These are phyloP conservation scores for Zaprionus lachaisei DNA, from an alignment of 1,140 invertebrate genomes.

Conservation along the genomic window DNA sequence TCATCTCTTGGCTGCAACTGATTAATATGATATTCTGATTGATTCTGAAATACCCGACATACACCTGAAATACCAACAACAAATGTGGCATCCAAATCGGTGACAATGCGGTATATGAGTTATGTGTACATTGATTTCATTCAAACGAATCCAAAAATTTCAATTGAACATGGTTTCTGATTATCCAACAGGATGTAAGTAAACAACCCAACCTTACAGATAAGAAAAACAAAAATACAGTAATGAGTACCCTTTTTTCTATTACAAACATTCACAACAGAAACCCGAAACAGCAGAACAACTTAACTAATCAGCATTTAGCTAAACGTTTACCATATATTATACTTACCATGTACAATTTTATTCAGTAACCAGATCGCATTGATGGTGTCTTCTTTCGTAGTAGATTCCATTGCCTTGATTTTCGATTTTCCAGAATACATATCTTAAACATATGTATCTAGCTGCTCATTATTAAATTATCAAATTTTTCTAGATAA, in stretches of 20 bases:
- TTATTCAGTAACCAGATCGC: conserved; percentile 51
- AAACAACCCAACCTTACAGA: conserved; percentile 52
- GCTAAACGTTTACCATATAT: conserved; percentile 39
- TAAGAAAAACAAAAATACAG: conserved; percentile 1
- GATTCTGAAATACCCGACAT: conserved; percentile 9
- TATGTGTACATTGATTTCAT: conserved; percentile 62
- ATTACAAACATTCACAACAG: conserved; percentile 9
- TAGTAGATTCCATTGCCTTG: conserved; percentile 48
- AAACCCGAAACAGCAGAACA: conserved; percentile 6
- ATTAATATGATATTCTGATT: conserved; percentile 4
- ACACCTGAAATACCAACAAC: conserved; percentile 30
- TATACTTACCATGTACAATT: conserved; percentile 23
- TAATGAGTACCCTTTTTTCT: conserved; percentile 7
- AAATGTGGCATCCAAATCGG: conserved; percentile 54
- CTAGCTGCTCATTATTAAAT: conserved; percentile 21
- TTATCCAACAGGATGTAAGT: conserved; percentile 75
- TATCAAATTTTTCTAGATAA: conserved; percentile 19
- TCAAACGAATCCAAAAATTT: conserved; percentile 52
- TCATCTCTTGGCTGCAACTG: conserved; percentile 34
- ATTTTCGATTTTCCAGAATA: conserved; percentile 14
- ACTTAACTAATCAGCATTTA: conserved; percentile 34
- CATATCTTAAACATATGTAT: conserved; percentile 30
- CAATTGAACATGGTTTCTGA: conserved; percentile 70
- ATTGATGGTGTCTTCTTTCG: conserved; percentile 27
- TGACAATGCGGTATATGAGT: conserved; percentile 59